phyloP scores from a whole-genome alignment of 2,888 invertebrate genomes.

The Drosophila anomelani region DNA sequence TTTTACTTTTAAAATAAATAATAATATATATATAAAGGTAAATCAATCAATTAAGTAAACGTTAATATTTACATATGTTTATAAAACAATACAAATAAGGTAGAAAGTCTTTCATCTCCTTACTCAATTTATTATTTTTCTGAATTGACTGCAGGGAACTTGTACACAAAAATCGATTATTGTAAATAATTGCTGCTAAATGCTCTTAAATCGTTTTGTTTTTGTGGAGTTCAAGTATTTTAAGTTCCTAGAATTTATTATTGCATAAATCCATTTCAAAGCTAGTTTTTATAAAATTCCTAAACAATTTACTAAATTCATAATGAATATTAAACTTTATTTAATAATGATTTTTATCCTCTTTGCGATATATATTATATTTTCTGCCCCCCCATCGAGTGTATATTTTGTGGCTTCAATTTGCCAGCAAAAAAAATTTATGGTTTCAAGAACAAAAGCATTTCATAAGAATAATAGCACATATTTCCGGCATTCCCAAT shows the following conservation, averaged over 20 bases:
- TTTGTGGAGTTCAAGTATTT: neutral
- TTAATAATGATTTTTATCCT: neutral
- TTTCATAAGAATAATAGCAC: neutral
- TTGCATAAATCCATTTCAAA: neutral
- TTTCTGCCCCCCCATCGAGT: neutral
- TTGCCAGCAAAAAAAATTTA: neutral
- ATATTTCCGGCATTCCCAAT: neutral
- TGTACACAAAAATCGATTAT: neutral
- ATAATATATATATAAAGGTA: too few relatives aligned
- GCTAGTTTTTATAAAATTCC: fast-evolving
- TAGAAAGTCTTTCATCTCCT: neutral
- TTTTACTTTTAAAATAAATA: neutral
- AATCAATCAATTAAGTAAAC: neutral
- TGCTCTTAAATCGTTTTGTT: neutral
- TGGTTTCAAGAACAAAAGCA: neutral
- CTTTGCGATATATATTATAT: neutral
- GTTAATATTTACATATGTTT: neutral
- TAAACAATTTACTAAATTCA: neutral
- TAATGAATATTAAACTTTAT: neutral
- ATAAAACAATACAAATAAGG: too few relatives aligned
- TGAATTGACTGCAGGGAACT: neutral
- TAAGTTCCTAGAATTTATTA: neutral
- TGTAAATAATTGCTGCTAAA: neutral
- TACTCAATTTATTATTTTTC: neutral
- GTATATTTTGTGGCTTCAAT: neutral